Base-by-base conservation (phyloP, 2,888 invertebrate species). In the Endomychus coccineus region DNA sequence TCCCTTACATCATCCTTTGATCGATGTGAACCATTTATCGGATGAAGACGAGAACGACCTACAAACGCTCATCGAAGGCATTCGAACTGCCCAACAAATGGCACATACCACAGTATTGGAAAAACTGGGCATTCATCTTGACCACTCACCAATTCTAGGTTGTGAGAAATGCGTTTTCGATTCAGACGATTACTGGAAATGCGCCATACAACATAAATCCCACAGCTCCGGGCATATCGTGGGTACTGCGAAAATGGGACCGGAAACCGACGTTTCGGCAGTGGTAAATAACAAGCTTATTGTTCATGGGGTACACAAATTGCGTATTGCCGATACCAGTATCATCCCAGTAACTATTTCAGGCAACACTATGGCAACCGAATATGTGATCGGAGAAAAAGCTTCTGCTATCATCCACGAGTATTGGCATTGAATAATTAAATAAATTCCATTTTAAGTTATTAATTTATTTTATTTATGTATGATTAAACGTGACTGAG, bases 11-110 rank as follows among this genome's bases (percentile, higher is more conserved):
- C 75, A 78, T 50, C 88, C 90, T 0, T 64, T 75, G 7, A 75
- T 90, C 50, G 77, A 83, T 49, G 81, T 86, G 0, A 85, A 89
- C 53, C 91, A 90, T 59, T 73, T 88, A 42, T 70, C 73, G 0
- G 72, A 83, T 51, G 67, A 70, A 6, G 61, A 48, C 17, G 48
- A 46, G 5, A 16, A 29, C 9, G 85, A 86, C 48, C 60, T 75
- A 2, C 68, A 71, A 11, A 77, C 75, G 1, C 62, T 79, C 5
- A 66, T 79, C 1, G 69, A 71, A 7, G 73, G 77, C 1, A 70
- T 80, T 4, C 66, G 74, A 4, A 58, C 76, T 40, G 59, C 75
- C 2, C 71, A 79, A 39, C 63, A 68, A 17, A 56, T 83, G 10
- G 65, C 70, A 0, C 53, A 71, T 24, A 77, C 77, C 3, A 68